Conservation (phyloP, 1,140 invertebrate species). For the Solenopsis fugax region DNA sequence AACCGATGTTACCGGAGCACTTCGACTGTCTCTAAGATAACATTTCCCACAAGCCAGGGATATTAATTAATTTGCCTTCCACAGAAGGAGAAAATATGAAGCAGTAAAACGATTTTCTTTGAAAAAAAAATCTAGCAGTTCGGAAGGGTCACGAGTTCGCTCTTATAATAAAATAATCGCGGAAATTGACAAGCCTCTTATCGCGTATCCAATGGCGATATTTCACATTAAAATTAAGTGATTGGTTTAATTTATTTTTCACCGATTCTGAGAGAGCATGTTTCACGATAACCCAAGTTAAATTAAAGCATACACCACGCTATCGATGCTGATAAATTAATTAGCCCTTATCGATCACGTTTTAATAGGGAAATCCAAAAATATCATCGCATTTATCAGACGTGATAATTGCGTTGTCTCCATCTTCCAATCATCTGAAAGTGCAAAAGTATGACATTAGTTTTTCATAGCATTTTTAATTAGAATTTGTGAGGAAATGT, state of each 20-base stretch:
- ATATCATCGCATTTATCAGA: slow-evolving; percentile 35
- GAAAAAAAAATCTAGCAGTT: neutral
- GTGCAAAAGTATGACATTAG: neutral
- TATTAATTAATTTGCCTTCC: slow-evolving; percentile 54
- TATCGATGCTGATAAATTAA: slow-evolving; percentile 48
- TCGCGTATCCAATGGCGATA: neutral
- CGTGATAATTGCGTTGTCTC: slow-evolving; percentile 29
- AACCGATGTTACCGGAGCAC: slow-evolving; percentile 43
- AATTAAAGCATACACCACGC: slow-evolving; percentile 25
- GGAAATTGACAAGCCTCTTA: neutral
- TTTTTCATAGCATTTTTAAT: neutral
- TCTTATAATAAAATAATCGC: slow-evolving; percentile 2
- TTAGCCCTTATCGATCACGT: slow-evolving; percentile 40
- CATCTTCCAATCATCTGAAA: neutral
- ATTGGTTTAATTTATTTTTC: slow-evolving; percentile 15
- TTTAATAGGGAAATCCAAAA: slow-evolving; percentile 33
- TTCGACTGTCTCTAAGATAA: slow-evolving; percentile 45
- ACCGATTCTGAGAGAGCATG: neutral
- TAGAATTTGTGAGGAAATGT: neutral
- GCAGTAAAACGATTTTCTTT: neutral
- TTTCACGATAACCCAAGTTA: slow-evolving; percentile 37
- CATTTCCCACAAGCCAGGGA: slow-evolving; percentile 22
- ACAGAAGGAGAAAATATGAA: neutral
- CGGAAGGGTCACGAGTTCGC: neutral
- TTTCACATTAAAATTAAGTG: slow-evolving; percentile 17